Base-by-base conservation (phyloP, 2,888 invertebrate species). In the Troides aeacus region DNA sequence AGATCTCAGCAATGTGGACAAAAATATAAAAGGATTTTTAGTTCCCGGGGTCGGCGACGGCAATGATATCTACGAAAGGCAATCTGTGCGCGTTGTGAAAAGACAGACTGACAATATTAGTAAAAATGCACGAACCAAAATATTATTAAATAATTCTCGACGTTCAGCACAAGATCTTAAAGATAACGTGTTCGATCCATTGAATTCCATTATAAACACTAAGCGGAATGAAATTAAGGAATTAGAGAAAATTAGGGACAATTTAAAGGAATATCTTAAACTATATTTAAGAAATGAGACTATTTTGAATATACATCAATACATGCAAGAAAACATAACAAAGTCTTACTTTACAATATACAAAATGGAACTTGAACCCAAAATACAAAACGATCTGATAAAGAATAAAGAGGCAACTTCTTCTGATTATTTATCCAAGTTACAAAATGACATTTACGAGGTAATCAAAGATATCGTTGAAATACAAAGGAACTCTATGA, bases 371-470 rank as follows among this genome's bases (percentile, higher is more conserved):
- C 71, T 82, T 30, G 71, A 75, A 67, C 78, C 83, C 63, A 73
- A 79, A 57, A 68, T 74, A 12, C 72, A 71, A 36, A 30, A 69
- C 50, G 72, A 78, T 63, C 71, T 76, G 36, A 79, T 79, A 73
- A 81, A 73, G 73, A 72, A 64, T 2, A 77, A 77, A 60, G 64
- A 71, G 3, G 73, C 74, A 66, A 59, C 69, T 1, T 61, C 79
- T 50, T 76, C 83, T 4, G 81, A 80, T 65, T 78, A 81, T n/a
- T 58, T 82, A 10, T 73, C 73, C 8, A 88, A 86, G 76, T 72
- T 89, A n/a, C 86, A 84, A 80, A 74, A 64, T 39, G 87, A 89
- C 70, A 81, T 89, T 42, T 80, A 81, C 39, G 82, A 84, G 76
- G 84, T 87, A 2, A 75, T 88, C 36, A 80, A 63, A 75, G 86